Evolutionary conservation across 2,113 vertebrate species (phyloP).

Genomic region (Camelus dromedarius): DNA sequence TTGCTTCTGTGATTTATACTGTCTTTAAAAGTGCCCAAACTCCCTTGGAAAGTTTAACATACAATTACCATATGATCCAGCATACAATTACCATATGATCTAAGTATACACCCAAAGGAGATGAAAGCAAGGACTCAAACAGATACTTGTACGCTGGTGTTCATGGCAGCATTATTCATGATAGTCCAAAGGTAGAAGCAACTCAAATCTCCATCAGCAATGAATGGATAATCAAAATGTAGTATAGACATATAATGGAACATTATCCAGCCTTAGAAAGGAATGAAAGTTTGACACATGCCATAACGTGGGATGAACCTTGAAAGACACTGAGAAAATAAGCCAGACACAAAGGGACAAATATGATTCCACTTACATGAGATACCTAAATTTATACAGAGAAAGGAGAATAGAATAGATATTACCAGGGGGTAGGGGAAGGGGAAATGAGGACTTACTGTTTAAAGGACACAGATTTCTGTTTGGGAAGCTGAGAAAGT

Average conservation of each 20-base stretch:
- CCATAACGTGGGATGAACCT: neutral
- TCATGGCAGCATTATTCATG: neutral
- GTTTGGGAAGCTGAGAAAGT: neutral
- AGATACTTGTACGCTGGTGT: neutral
- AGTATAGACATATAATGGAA: neutral
- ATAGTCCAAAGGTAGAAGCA: neutral
- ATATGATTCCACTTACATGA: neutral
- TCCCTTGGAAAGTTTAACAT: conserved; percentile 28
- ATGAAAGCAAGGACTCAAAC: neutral
- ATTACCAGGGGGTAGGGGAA: neutral
- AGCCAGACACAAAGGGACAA: neutral
- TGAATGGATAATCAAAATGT: neutral
- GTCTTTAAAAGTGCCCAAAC: neutral
- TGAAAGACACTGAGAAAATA: neutral
- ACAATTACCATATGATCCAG: neutral
- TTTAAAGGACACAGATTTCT: neutral
- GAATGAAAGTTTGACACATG: neutral
- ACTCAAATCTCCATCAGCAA: neutral
- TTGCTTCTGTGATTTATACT: neutral
- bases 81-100: neutral
- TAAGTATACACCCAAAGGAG: neutral
- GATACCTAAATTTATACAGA: neutral
- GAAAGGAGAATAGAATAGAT: conserved; percentile 18
- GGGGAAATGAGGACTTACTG: neutral
- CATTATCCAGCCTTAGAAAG: conserved; percentile 28